phyloP scores from a whole-genome alignment of 2,888 invertebrate species.

The Acanthosepion esculentum region DNA sequence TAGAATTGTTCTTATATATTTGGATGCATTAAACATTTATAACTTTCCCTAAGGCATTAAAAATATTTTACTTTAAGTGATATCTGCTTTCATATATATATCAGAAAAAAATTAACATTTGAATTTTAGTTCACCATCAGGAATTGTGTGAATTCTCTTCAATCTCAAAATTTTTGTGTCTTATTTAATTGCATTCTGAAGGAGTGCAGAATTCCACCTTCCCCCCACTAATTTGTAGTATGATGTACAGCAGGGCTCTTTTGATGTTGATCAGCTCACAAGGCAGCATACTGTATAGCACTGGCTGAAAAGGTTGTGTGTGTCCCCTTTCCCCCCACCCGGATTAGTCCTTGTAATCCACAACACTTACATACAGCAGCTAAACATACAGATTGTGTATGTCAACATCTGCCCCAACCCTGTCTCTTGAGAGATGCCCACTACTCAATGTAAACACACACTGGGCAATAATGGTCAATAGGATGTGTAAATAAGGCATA shows the following conservation, averaged over 20 bases:
- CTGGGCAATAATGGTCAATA: constrained; percentile 25
- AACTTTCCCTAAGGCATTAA: too few relatives aligned
- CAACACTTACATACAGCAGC: neutral
- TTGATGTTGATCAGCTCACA: constrained; percentile 47
- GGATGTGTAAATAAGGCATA: constrained; percentile 20
- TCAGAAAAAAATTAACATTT: too few relatives aligned
- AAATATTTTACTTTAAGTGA: too few relatives aligned
- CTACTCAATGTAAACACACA: neutral
- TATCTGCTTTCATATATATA: too few relatives aligned
- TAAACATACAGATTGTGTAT: neutral
- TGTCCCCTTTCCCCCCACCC: neutral
- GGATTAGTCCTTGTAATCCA: neutral
- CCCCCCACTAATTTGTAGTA: too few relatives aligned
- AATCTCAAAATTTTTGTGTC: neutral
- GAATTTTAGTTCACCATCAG: too few relatives aligned
- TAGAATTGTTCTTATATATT: too few relatives aligned
- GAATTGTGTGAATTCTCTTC: too few relatives aligned
- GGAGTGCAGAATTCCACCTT: neutral
- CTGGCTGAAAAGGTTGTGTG: constrained; percentile 47
- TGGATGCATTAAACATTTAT: too few relatives aligned
- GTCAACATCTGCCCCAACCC: neutral
- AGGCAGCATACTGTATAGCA: constrained; percentile 48
- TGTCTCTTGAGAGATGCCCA: neutral
- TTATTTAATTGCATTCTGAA: neutral
- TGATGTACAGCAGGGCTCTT: constrained; percentile 13